phyloP scores from a whole-genome alignment of 1,140 invertebrate genomes.

The Pseudomyrmex dendroicus region DNA sequence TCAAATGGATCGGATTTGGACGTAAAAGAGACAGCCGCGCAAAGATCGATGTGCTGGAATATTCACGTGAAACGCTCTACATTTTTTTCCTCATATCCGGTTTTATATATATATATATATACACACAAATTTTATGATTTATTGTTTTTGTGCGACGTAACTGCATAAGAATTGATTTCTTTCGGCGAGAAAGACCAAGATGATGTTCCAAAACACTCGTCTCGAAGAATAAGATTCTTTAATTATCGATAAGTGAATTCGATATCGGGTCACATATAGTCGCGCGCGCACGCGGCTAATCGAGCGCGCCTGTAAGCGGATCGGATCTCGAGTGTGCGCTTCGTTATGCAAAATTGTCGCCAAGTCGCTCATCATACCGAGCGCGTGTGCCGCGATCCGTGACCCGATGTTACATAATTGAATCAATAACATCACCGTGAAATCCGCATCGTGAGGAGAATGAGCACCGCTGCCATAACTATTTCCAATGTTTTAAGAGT shows the following conservation, averaged over 20 bases:
- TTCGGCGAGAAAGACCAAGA: slow-evolving; percentile 1
- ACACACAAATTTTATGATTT: slow-evolving; percentile 5
- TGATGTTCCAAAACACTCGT: slow-evolving; percentile 38
- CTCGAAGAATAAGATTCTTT: slow-evolving; percentile 49
- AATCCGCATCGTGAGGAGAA: background rate
- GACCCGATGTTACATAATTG: slow-evolving; percentile 75
- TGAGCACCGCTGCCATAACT: slow-evolving; percentile 82
- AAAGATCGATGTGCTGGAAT: slow-evolving; percentile 39
- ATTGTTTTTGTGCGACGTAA: slow-evolving; percentile 10
- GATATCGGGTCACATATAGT: slow-evolving; percentile 46
- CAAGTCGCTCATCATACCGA: slow-evolving; percentile 5
- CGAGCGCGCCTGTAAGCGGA: background rate
- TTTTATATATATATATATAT: no score
- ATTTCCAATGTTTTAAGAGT: slow-evolving; percentile 83
- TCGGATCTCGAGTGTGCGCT: background rate
- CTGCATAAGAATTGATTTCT: slow-evolving; percentile 34
- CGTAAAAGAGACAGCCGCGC: slow-evolving; percentile 50
- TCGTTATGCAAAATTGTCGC: slow-evolving; percentile 20
- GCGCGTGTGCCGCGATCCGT: slow-evolving; percentile 16
- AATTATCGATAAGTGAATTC: slow-evolving; percentile 66
- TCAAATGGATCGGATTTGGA: slow-evolving; percentile 78
- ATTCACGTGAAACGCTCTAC: slow-evolving; percentile 23
- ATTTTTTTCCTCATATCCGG: slow-evolving; percentile 8
- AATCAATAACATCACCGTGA: slow-evolving; percentile 69
- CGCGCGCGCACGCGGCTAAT: background rate